Evolutionary conservation across 2,797 vertebrate species (phyloP).

Genomic region (Danio choprae): DNA sequence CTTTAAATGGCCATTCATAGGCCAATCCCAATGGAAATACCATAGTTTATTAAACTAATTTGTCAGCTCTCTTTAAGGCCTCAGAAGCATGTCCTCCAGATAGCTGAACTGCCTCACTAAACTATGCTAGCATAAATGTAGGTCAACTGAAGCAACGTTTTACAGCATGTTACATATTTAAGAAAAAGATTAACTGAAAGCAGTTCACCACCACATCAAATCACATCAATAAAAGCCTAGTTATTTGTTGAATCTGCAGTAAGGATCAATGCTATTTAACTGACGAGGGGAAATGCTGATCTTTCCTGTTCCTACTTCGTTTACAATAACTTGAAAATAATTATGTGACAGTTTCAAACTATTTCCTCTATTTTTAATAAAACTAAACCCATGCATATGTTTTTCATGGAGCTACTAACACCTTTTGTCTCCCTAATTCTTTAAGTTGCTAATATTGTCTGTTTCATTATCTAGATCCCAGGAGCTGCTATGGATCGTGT

Average conservation of each 20-base stretch:
- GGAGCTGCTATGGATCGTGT: constrained; percentile 81
- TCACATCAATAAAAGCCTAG: neutral
- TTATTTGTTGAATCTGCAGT: neutral
- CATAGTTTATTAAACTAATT: neutral
- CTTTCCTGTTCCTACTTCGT: neutral
- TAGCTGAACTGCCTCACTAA: neutral
- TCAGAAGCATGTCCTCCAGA: neutral
- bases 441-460: constrained; percentile 3
- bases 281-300: neutral
- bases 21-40: neutral
- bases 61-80: neutral
- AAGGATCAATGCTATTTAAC: neutral
- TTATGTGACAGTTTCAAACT: neutral
- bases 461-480: constrained; percentile 67
- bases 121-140: neutral
- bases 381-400: neutral
- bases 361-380: neutral
- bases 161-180: neutral
- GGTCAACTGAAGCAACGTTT: neutral
- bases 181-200: neutral
- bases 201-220: neutral
- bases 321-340: neutral
- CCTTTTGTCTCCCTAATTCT: neutral
- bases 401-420: neutral
- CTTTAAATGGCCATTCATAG: neutral